Evolutionary conservation across 2,797 vertebrate species (phyloP).

Genomic region (Poeciliopsis presidionis): DNA sequence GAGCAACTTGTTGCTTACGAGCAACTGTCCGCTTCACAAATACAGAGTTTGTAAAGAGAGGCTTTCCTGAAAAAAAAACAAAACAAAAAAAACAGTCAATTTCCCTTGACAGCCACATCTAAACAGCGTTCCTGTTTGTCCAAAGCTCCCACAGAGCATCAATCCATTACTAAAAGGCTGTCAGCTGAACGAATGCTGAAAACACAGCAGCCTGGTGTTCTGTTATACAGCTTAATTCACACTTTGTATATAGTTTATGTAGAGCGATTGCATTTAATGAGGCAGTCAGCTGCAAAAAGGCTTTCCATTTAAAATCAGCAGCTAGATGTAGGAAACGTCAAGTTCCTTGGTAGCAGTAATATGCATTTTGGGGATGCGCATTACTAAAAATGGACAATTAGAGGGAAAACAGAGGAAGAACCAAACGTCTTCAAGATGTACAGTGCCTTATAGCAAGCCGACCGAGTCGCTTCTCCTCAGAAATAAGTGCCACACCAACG

Average conservation of each 20-base stretch:
- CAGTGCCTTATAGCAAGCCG: background rate
- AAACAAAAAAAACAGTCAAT: too few species aligned
- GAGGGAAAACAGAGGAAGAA: background rate
- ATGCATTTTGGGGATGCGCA: background rate
- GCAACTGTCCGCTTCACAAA: conserved; percentile 18
- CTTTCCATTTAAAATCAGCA: conserved; percentile 34
- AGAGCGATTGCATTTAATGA: conserved; percentile 43
- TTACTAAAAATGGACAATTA: conserved; percentile 24
- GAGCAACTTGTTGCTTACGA: conserved; percentile 9
- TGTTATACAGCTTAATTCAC: conserved; percentile 39
- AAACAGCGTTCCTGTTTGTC: conserved; percentile 45
- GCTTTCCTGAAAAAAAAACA: conserved; percentile 2
- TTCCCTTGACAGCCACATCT: conserved; percentile 21
- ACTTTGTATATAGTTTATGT: conserved; percentile 28
- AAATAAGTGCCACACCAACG: background rate
- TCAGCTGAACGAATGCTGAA: conserved; percentile 37
- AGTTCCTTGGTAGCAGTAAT: conserved; percentile 26
- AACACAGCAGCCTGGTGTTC: conserved; percentile 20
- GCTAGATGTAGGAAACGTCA: conserved; percentile 23
- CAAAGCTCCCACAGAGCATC: conserved; percentile 42
- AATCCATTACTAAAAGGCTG: conserved; percentile 50
- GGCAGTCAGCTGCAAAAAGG: conserved; percentile 50
- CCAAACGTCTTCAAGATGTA: background rate
- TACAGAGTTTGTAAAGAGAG: conserved; percentile 18
- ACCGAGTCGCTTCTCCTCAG: background rate